Percentiles rank a stretch among this genome's conserved stretches.
Conservation (phyloP, 1,140 invertebrate genomes). For the Drosophila chauvacae region DNA sequence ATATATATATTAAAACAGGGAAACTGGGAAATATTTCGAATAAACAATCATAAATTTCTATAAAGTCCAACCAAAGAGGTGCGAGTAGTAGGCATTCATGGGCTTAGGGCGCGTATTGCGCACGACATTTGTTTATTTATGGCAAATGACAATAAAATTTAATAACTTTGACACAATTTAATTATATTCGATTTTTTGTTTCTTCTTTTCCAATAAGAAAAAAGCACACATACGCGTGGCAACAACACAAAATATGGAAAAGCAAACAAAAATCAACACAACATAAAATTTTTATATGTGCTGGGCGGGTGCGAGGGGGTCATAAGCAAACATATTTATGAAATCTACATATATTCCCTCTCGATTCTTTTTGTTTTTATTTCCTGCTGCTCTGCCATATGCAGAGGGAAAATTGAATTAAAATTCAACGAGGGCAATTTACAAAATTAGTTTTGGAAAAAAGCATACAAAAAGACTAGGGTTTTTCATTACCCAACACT, state of each 20-base stretch:
- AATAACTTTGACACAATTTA: slow-evolving; percentile 74
- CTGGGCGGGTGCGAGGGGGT: background rate
- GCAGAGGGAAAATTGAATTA: slow-evolving; percentile 46
- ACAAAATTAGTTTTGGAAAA: slow-evolving; percentile 36
- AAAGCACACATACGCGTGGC: background rate
- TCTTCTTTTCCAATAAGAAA: slow-evolving; percentile 22
- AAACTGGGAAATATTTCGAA: slow-evolving; percentile 29
- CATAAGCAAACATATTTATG: slow-evolving; percentile 48
- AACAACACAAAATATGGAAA: slow-evolving; percentile 23
- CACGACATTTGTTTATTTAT: slow-evolving; percentile 65
- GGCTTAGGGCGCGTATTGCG: slow-evolving; percentile 55
- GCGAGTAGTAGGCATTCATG: slow-evolving; percentile 8
- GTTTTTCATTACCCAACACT: slow-evolving; percentile 24
- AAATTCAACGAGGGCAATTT: slow-evolving; percentile 52
- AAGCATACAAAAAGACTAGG: background rate
- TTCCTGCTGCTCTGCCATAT: slow-evolving; percentile 15
- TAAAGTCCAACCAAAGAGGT: slow-evolving; percentile 46
- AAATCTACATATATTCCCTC: slow-evolving; percentile 2
- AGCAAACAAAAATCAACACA: slow-evolving; percentile 39
- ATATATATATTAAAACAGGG: background rate
- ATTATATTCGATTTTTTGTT: slow-evolving; percentile 62
- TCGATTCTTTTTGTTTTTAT: background rate
- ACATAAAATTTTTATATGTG: slow-evolving; percentile 34
- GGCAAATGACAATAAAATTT: slow-evolving; percentile 68
- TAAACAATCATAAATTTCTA: slow-evolving; percentile 68